These are phyloP conservation scores for Tiphia femorata DNA, from an alignment of 2,888 invertebrate genomes.

Conservation along the genomic window DNA sequence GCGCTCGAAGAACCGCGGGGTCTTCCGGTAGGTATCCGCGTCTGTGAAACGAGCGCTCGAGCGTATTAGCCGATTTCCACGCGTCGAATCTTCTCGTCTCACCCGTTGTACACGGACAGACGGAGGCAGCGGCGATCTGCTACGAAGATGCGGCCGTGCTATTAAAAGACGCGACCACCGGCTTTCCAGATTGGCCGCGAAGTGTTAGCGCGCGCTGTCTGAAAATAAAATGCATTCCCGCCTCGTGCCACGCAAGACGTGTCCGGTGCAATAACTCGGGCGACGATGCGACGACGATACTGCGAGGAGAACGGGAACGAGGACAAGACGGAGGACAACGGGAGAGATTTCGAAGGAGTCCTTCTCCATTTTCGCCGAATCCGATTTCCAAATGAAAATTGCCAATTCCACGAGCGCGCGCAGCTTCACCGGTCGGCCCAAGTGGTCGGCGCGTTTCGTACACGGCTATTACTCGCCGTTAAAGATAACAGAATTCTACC, in stretches of 20 bases:
- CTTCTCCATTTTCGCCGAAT: no score
- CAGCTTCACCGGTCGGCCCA: no score
- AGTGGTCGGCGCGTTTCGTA: no score
- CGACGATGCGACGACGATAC: constrained; percentile 1
- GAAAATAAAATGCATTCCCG: constrained; percentile 43
- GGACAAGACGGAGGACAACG: background rate
- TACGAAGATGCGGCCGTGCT: constrained; percentile 37
- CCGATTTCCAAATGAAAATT: no score
- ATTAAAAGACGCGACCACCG: constrained; percentile 55
- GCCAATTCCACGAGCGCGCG: no score
- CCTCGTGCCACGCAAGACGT: constrained; percentile 19
- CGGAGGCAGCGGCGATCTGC: constrained; percentile 10
- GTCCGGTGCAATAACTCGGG: constrained; percentile 13
- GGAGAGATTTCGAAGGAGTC: background rate
- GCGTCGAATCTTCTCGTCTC: constrained; percentile 7
- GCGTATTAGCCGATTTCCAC: background rate
- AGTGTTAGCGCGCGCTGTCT: constrained; percentile 40
- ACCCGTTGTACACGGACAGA: constrained; percentile 10
- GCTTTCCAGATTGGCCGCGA: constrained; percentile 49
- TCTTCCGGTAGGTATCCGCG: no score
- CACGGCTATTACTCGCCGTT: no score
- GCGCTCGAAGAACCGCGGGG: no score
- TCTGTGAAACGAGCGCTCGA: background rate
- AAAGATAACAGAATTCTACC: no score
- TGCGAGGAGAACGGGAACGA: background rate